These are phyloP conservation scores for Chrysochloris asiatica DNA, from an alignment of 2,113 vertebrate genomes.

Conservation along the genomic window DNA sequence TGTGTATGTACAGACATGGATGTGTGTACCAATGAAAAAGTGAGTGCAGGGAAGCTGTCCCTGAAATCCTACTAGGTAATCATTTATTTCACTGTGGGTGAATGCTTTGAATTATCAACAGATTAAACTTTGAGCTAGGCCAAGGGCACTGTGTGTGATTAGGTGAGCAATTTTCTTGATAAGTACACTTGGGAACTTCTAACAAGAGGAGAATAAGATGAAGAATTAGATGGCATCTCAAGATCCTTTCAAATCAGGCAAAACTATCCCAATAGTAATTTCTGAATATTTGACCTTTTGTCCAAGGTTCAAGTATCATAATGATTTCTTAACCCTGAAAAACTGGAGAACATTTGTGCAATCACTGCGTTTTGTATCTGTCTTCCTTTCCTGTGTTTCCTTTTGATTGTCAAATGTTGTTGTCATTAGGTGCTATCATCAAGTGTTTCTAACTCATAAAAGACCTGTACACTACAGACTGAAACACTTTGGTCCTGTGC, in stretches of 20 bases:
- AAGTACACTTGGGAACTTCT: background rate
- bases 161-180: background rate
- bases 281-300: background rate
- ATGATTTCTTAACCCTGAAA: background rate
- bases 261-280: background rate
- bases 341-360: background rate
- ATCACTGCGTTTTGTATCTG: background rate
- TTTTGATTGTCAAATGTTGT: conserved; percentile 50
- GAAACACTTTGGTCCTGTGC: no score
- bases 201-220: background rate
- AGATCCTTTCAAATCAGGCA: background rate
- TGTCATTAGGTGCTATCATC: no score
- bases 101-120: background rate
- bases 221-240: background rate
- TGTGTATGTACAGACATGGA: background rate
- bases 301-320: background rate
- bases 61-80: background rate
- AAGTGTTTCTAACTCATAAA: no score
- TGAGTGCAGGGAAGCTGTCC: background rate
- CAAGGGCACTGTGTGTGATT: background rate
- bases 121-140: background rate
- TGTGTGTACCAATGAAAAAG: background rate
- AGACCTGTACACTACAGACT: no score
- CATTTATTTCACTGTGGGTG: background rate
- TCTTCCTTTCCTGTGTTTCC: background rate